Conservation (phyloP, 1,140 invertebrate species). For the Heliconius himera region DNA sequence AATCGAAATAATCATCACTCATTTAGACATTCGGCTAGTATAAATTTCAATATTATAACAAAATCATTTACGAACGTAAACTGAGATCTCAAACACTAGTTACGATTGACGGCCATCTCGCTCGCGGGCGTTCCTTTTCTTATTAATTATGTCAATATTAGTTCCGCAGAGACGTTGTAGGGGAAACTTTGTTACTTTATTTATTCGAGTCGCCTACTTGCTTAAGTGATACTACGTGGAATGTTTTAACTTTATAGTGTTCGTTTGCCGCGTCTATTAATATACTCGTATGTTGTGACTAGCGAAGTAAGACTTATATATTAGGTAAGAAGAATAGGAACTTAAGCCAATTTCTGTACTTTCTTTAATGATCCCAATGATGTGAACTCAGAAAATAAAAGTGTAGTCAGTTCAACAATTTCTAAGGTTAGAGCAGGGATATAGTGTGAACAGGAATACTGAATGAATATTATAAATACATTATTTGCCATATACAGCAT, state of each 20-base stretch:
- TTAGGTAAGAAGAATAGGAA: not conserved
- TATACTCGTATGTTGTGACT: not conserved
- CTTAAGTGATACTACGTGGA: slow-evolving; percentile 11
- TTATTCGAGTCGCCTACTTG: slow-evolving; percentile 17
- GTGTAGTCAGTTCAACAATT: not conserved
- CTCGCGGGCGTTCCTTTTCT: slow-evolving; percentile 4
- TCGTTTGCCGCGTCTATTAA: not conserved
- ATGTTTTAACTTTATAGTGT: slow-evolving; percentile 10
- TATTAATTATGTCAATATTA: slow-evolving; percentile 31
- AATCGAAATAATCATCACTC: not conserved
- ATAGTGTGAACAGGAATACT: not conserved
- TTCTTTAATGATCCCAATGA: too few relatives aligned
- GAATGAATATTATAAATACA: too few relatives aligned
- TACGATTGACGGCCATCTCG: slow-evolving; percentile 1
- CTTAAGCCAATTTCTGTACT: not conserved
- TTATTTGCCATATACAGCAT: too few relatives aligned
- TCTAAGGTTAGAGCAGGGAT: not conserved
- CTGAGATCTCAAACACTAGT: slow-evolving; percentile 19
- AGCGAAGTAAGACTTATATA: not conserved
- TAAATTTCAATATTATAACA: slow-evolving; percentile 5
- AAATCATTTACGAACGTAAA: slow-evolving; percentile 19
- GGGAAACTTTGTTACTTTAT: slow-evolving; percentile 28
- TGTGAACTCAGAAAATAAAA: too few relatives aligned
- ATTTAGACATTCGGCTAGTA: not conserved
- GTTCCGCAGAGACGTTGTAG: slow-evolving; percentile 24